Evolutionary conservation across 2,888 invertebrate genomes (phyloP), one percentile per base, ranked within the genome.

Genomic region (Latrodectus elegans): DNA sequence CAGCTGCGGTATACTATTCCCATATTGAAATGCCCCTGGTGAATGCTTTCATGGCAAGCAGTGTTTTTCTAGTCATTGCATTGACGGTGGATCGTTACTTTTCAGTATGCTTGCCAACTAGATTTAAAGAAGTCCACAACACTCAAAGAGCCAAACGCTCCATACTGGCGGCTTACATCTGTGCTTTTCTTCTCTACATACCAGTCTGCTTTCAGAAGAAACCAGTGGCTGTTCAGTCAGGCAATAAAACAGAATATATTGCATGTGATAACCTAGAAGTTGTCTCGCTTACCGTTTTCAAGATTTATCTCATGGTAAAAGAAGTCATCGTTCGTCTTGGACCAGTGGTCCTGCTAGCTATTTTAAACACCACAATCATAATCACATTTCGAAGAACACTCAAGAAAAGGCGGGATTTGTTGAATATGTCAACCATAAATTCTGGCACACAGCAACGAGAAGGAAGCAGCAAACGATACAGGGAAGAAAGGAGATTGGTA

Each of bases 21-120:
- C 92, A 93, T 90, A 90, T 93, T 84, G 93, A 93, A 83, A 92
- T 93, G 79, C 93, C 93, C 0, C 89, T 93, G 81, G 92, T 93
- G 26, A 93, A 93, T 90, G 92, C 92, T 6, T 92, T 93, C 90
- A 93, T 93, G 93, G 93, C 93, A 8, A 92, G 93, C 55, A 92
- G 92, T 76, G 93, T 93, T n/a, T 93, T 93, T 91, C 92, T 93
- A 84, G 93, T 93, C 12, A 93, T 93, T 9, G 93, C 93, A 86
- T 92, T 93, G 26, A 93, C 93, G 3, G 91, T 93, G 22, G 93
- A 93, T 89, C 92, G 93, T 55, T 93, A 93, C 90, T 92, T 93
- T 89, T 93, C 93, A 9, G 93, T 93, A 14, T 93, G 93, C 89
- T 91, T 91, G 55, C 92, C 92, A n/a, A 92, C 92, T 8, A 91